These are phyloP conservation scores for Semicossyphus pulcher DNA, from an alignment of 2,113 vertebrate genomes.

Conservation along the genomic window DNA sequence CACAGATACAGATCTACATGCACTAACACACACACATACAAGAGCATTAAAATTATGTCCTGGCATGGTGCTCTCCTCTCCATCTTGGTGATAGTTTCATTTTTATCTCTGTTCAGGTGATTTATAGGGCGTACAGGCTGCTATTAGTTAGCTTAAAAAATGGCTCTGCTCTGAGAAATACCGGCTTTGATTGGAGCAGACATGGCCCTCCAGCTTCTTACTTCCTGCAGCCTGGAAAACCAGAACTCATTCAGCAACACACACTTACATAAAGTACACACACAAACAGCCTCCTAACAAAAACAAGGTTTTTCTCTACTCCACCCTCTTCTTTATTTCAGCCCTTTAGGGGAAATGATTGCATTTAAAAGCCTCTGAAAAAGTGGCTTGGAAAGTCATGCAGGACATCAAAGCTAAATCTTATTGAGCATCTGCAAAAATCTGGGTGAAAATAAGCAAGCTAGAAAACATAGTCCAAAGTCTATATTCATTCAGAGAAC, in stretches of 20 bases:
- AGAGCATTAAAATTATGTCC: conserved; percentile 67
- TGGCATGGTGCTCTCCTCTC: conserved; percentile 55
- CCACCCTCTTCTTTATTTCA: background rate
- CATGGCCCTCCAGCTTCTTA: conserved; percentile 41
- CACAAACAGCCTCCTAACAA: background rate
- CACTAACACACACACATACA: conserved; percentile 40
- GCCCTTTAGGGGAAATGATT: background rate
- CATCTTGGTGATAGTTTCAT: conserved; percentile 75
- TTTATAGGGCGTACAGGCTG: conserved; percentile 67
- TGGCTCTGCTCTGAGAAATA: conserved; percentile 62
- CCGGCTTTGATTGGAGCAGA: conserved; percentile 63
- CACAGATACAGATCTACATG: conserved; percentile 20
- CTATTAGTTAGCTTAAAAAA: conserved; percentile 76
- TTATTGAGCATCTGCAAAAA: background rate
- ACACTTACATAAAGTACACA: background rate
- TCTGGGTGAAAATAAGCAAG: background rate
- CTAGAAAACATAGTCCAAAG: background rate
- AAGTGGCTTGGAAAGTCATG: background rate
- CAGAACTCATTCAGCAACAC: conserved; percentile 18
- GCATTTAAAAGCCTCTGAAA: background rate
- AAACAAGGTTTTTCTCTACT: background rate
- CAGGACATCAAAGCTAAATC: background rate
- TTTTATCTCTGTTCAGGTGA: conserved; percentile 70
- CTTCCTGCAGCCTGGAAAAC: conserved; percentile 36
- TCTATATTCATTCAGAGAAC: background rate